These are phyloP conservation scores for Hucho hucho DNA, from an alignment of 2,113 vertebrate species.

Conservation along the genomic window DNA sequence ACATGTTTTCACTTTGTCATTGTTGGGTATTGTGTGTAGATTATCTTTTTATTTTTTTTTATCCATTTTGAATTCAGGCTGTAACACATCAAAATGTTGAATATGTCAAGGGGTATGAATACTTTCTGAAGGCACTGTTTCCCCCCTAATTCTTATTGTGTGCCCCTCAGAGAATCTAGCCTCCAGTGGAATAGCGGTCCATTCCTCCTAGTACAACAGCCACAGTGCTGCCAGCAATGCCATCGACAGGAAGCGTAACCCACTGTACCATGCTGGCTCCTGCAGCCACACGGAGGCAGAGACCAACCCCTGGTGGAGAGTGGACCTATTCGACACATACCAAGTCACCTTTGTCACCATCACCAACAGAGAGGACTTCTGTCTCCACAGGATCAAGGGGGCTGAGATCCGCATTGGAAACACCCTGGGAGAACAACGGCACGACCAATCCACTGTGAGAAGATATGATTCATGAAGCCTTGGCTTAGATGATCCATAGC, in stretches of 20 bases:
- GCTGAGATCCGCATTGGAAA: constrained; percentile 54
- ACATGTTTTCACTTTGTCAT: too few relatives aligned
- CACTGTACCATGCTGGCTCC: constrained; percentile 2
- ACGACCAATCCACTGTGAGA: not conserved
- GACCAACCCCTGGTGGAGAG: constrained; percentile 45
- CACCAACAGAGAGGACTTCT: constrained; percentile 17
- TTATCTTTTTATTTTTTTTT: too few relatives aligned
- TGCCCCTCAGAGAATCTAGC: not conserved
- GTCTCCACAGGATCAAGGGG: constrained; percentile 15
- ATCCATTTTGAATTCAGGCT: too few relatives aligned
- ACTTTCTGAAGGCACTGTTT: too few relatives aligned
- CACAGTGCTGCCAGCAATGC: not conserved
- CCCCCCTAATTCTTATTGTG: not conserved
- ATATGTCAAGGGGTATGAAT: too few relatives aligned
- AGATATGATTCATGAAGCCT: not conserved
- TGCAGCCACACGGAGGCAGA: constrained; percentile 21
- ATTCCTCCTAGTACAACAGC: not conserved
- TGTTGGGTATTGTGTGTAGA: too few relatives aligned
- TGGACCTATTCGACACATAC: constrained; percentile 43
- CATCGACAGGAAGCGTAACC: not conserved
- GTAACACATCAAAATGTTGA: too few relatives aligned
- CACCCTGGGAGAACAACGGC: constrained; percentile 21
- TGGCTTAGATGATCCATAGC: not conserved
- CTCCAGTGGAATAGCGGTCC: not conserved
- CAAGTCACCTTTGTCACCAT: constrained; percentile 45